phyloP scores from a whole-genome alignment of 2,113 vertebrate genomes.

The Saguinus imperator region DNA sequence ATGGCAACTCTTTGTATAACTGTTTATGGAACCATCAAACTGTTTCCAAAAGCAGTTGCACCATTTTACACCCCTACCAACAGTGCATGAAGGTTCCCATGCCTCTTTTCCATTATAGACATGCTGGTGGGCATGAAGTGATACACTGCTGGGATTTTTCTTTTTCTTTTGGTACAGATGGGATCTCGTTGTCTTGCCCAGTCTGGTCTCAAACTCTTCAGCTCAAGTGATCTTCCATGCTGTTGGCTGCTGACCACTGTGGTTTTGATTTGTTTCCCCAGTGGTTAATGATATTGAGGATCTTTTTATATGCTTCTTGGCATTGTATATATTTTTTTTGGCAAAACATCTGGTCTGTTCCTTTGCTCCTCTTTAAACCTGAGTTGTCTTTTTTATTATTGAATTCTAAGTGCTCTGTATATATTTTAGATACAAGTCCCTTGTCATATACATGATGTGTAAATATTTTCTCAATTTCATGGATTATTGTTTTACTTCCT shows the following conservation, averaged over 20 bases:
- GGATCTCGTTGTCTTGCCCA: no score
- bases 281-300: not conserved
- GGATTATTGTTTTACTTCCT: slow-evolving; percentile 13
- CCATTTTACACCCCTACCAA: not conserved
- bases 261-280: not conserved
- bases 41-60: not conserved
- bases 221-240: no score
- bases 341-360: not conserved
- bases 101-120: not conserved
- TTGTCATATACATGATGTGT: not conserved
- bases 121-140: not conserved
- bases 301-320: not conserved
- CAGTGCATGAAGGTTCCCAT: not conserved
- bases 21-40: not conserved
- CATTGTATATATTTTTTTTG: not conserved
- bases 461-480: not conserved
- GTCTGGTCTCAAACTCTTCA: no score
- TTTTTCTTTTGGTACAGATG: no score
- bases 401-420: not conserved
- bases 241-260: no score
- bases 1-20: not conserved
- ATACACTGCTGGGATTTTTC: not conserved
- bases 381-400: not conserved
- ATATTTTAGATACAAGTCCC: not conserved
- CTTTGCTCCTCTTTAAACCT: not conserved